phyloP scores from a whole-genome alignment of 2,797 vertebrate species.

The Leuciscus waleckii region DNA sequence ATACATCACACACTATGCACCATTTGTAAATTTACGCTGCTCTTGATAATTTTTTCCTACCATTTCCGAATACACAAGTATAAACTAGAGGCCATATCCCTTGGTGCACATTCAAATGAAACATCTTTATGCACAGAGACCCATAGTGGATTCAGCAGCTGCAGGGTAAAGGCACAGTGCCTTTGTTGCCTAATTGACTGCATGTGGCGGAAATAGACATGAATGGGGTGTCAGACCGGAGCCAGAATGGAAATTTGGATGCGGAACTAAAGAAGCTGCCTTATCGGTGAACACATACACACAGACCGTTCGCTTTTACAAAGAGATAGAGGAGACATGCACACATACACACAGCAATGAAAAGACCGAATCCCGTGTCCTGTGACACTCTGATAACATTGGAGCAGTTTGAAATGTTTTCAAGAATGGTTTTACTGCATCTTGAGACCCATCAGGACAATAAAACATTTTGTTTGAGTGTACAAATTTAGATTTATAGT shows the following conservation, averaged over 20 bases:
- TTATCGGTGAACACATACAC: slow-evolving; percentile 48
- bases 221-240: slow-evolving; percentile 47
- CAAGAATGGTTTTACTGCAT: slow-evolving; percentile 31
- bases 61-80: neutral
- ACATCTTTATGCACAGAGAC: slow-evolving; percentile 39
- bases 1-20: neutral
- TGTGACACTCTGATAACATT: slow-evolving; percentile 52
- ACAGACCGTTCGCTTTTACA: slow-evolving; percentile 42
- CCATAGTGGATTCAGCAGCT: slow-evolving; percentile 43
- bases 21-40: neutral
- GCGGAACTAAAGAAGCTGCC: slow-evolving; percentile 35
- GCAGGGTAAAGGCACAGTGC: slow-evolving; percentile 31
- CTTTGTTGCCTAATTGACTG: slow-evolving; percentile 50
- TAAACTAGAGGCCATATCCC: neutral
- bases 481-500: slow-evolving; percentile 19
- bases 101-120: slow-evolving; percentile 28
- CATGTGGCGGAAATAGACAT: slow-evolving; percentile 49
- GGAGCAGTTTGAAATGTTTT: slow-evolving; percentile 33
- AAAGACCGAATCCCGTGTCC: slow-evolving; percentile 29
- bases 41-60: neutral
- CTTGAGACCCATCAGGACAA: slow-evolving; percentile 27
- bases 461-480: slow-evolving; percentile 6
- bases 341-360: slow-evolving; percentile 18
- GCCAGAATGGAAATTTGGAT: slow-evolving; percentile 48
- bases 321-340: slow-evolving; percentile 41